Evolutionary conservation across 2,888 invertebrate species (phyloP).

Genomic region (Ophion ventricosus): DNA sequence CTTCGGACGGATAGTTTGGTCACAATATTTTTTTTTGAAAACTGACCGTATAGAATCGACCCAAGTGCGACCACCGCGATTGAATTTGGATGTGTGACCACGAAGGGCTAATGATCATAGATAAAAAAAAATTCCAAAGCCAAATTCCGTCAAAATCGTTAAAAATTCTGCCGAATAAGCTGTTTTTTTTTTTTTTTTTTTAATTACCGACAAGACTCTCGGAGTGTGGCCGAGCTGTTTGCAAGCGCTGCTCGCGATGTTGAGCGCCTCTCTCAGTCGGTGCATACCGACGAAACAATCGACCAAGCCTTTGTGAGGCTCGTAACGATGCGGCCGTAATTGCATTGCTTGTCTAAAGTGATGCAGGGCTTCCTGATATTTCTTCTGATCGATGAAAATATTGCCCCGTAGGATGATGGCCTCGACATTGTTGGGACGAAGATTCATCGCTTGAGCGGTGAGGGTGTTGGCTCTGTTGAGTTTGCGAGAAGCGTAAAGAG

Average conservation of each 20-base stretch:
- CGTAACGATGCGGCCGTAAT: constrained; percentile 87
- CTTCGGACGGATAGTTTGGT: too few relatives aligned
- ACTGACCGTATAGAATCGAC: too few relatives aligned
- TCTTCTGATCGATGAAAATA: constrained; percentile 87
- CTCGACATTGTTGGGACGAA: constrained; percentile 89
- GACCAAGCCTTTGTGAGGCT: constrained; percentile 91
- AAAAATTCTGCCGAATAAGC: neutral
- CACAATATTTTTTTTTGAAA: too few relatives aligned
- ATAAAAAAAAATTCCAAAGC: neutral
- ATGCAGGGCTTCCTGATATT: constrained; percentile 87
- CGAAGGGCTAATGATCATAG: too few relatives aligned
- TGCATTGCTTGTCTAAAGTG: constrained; percentile 88
- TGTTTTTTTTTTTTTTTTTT: neutral
- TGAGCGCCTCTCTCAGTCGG: constrained; percentile 89
- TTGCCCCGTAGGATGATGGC: constrained; percentile 90
- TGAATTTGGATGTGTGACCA: too few relatives aligned
- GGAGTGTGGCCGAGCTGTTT: constrained; percentile 90
- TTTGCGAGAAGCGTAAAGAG: constrained; percentile 87
- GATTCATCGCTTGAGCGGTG: constrained; percentile 88
- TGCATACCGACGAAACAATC: constrained; percentile 89
- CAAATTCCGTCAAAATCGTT: neutral
- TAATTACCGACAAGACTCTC: constrained; percentile 88
- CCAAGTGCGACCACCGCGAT: too few relatives aligned
- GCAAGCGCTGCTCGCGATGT: constrained; percentile 89
- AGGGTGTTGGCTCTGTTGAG: constrained; percentile 89